A percentile compares a stretch with the other conserved stretches of the same genome.
Conservation (phyloP, 2,888 invertebrate species). For the Subacronicta megacephala region DNA sequence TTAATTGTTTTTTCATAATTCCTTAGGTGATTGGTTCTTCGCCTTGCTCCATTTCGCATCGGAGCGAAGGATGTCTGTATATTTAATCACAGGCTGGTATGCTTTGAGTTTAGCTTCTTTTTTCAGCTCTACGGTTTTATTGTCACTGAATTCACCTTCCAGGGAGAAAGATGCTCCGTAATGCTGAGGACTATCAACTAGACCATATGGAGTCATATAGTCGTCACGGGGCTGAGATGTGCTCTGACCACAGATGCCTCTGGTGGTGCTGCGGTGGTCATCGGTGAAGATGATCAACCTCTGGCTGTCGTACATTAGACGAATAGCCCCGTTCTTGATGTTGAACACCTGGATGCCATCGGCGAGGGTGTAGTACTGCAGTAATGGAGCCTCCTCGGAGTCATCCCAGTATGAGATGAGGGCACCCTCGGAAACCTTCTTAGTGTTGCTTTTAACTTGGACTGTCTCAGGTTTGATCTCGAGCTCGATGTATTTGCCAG, state of each 20-base stretch:
- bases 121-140: constrained; percentile 79
- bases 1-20: background rate
- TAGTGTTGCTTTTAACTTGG: constrained; percentile 81
- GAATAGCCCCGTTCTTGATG: constrained; percentile 73
- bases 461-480: constrained; percentile 73
- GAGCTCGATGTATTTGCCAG: constrained; percentile 75
- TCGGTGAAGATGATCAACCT: constrained; percentile 80
- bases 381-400: constrained; percentile 70
- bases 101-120: constrained; percentile 75
- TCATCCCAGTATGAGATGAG: constrained; percentile 81
- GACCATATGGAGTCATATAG: constrained; percentile 89
- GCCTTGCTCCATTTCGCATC: constrained; percentile 70
- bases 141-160: constrained; percentile 80
- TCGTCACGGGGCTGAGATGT: constrained; percentile 89
- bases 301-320: constrained; percentile 90
- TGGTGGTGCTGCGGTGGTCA: constrained; percentile 86
- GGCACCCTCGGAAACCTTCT: constrained; percentile 73
- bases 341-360: constrained; percentile 63
- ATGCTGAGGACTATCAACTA: constrained; percentile 84
- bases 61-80: constrained; percentile 68
- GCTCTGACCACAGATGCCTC: constrained; percentile 92
- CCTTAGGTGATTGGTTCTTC: constrained; percentile 24
- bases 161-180: constrained; percentile 90
- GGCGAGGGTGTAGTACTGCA: constrained; percentile 82
- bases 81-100: constrained; percentile 73